These are phyloP conservation scores for Sitodiplosis mosellana DNA, from an alignment of 1,140 invertebrate genomes.

Conservation along the genomic window DNA sequence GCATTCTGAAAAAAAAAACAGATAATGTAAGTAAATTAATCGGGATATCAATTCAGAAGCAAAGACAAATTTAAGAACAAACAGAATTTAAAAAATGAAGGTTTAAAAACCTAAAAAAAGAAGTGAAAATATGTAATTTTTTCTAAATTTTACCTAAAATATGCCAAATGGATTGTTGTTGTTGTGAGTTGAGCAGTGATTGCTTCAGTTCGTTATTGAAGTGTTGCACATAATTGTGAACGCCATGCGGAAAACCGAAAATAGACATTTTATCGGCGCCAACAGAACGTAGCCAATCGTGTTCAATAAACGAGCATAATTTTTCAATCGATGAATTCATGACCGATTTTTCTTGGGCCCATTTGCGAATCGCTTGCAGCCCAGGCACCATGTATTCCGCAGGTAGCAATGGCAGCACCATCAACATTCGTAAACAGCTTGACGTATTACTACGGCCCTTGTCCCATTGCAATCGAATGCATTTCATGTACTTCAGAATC, in stretches of 20 bases:
- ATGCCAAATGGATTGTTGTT: background rate
- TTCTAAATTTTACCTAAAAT: conserved; percentile 3
- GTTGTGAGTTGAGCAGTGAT: background rate
- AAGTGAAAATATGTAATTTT: no score
- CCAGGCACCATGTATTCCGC: conserved; percentile 4
- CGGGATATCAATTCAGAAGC: no score
- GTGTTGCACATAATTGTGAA: conserved; percentile 4
- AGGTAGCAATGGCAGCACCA: conserved; percentile 5
- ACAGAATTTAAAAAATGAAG: no score
- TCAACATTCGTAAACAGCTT: conserved; percentile 3
- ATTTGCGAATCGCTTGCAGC: conserved; percentile 4
- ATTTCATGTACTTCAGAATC: conserved; percentile 3
- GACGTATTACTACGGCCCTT: background rate
- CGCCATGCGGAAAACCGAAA: conserved; percentile 2
- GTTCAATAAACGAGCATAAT: conserved; percentile 4
- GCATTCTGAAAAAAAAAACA: background rate
- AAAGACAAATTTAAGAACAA: no score
- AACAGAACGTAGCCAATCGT: conserved; percentile 2
- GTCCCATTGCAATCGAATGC: conserved; percentile 1
- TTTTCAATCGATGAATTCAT: background rate
- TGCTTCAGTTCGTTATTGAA: conserved; percentile 3
- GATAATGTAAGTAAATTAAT: no score
- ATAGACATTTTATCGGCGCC: conserved; percentile 6
- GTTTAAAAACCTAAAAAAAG: no score
- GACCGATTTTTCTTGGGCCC: conserved; percentile 5